Base-by-base conservation (phyloP, 2,888 invertebrate species). In the Agapostemon virescens region DNA sequence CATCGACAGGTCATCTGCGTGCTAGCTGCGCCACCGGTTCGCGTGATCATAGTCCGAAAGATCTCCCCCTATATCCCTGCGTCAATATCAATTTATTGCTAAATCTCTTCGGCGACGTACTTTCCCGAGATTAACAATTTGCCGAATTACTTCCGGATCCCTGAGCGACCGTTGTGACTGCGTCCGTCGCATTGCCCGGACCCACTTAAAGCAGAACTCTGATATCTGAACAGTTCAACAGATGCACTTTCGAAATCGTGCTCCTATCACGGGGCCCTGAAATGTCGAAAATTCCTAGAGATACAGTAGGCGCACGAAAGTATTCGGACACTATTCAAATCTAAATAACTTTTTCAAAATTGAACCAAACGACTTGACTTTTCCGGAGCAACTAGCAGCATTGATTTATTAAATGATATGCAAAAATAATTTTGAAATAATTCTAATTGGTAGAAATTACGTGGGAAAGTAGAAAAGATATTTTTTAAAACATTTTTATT, bases 1-100 rank as follows among this genome's bases (percentile, higher is more conserved):
- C 70, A 85, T 85, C 85, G 85, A 77, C 78, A 78, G 78, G 33
- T 85, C 84, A 55, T 72, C 42, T 69, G 23, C 70, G 67, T 38
- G 23, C 49, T 55, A 52, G 42, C 63, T 68, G 40, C 76, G 5
- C 17, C 42, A 17, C 38, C 2, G 38, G 38, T 11, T 9, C 55
- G 61, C 45, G 64, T 26, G 38, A 74, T 74, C 40, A n/a, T n/a
- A 33, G 68, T 74, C 69, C 61, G 33, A 69, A 78, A 74, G 64
- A 58, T 40, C 45, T n/a, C 77, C 17, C 68, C 40, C 69, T 23
- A 55, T n/a, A 9, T 17, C n/a, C 45, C 42, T 6, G 42, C 20
- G 30, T 26, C 13, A 11, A 23, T 23, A 20, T 17, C 49, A 26
- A 30, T 68, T 64, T 69, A 80, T 80, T 80, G 69, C 72, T 77